phyloP scores from a whole-genome alignment of 1,140 invertebrate genomes.

The Popillia japonica region DNA sequence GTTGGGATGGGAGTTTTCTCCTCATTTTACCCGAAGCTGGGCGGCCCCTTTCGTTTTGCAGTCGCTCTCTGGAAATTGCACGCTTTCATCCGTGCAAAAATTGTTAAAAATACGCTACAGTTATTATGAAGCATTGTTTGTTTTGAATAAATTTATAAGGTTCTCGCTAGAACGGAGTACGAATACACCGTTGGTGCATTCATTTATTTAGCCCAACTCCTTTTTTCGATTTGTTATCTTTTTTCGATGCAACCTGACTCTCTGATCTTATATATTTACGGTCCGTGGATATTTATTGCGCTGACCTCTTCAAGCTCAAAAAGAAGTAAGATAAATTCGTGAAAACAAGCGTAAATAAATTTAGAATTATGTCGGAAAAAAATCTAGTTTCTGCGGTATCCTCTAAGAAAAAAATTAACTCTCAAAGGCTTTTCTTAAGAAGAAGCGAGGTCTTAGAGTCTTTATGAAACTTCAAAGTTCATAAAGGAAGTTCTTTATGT shows the following conservation, averaged over 20 bases:
- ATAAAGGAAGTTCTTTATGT: too few relatives aligned
- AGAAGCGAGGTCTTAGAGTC: too few relatives aligned
- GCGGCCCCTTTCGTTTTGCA: background rate
- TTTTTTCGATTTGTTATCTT: background rate
- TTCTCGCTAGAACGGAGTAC: background rate
- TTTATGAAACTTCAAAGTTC: too few relatives aligned
- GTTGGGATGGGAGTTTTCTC: constrained; percentile 2
- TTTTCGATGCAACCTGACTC: background rate
- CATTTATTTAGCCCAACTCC: background rate
- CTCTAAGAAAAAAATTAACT: too few relatives aligned
- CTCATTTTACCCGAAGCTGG: background rate
- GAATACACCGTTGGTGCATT: background rate
- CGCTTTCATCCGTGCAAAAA: constrained; percentile 8
- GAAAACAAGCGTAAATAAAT: too few relatives aligned
- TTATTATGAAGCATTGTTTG: constrained; percentile 24
- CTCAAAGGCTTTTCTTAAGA: too few relatives aligned
- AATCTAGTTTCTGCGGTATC: too few relatives aligned
- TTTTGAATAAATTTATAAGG: constrained; percentile 7
- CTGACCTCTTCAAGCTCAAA: background rate
- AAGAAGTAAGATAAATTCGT: too few relatives aligned
- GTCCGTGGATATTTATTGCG: background rate
- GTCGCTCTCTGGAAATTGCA: constrained; percentile 12
- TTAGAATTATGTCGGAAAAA: too few relatives aligned
- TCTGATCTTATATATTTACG: background rate
- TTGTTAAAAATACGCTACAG: constrained; percentile 18